phyloP scores from a whole-genome alignment of 30 jellyfish, hydroid and myxozoan genomes.

The Sanderia malayensis region DNA sequence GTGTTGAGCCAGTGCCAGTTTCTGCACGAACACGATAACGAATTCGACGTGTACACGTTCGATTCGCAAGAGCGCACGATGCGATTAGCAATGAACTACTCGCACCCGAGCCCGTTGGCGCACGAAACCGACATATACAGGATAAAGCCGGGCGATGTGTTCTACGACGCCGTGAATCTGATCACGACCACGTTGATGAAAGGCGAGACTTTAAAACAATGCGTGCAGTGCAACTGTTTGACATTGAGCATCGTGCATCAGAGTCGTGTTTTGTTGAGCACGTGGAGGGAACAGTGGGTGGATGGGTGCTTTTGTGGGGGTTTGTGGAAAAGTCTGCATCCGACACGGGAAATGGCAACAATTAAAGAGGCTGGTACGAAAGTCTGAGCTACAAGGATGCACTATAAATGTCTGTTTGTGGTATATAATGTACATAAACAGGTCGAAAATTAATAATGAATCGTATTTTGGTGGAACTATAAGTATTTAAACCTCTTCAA shows the following conservation, averaged over 20 bases:
- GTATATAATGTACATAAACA: too few relatives aligned
- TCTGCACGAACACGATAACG: constrained; percentile 25
- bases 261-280: constrained; percentile 21
- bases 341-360: background rate
- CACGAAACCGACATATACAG: constrained; percentile 16
- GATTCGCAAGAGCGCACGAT: constrained; percentile 22
- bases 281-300: constrained; percentile 68
- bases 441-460: too few relatives aligned
- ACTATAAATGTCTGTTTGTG: too few relatives aligned
- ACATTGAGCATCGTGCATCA: constrained; percentile 29
- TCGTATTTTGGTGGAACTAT: too few relatives aligned
- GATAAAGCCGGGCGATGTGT: background rate
- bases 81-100: constrained; percentile 10
- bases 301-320: constrained; percentile 78
- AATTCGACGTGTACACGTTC: constrained; percentile 34
- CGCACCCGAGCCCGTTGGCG: constrained; percentile 29
- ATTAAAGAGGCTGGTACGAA: background rate
- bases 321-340: constrained; percentile 52
- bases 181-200: constrained; percentile 50
- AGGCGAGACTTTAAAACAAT: constrained; percentile 69
- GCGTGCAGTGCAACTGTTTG: constrained; percentile 66
- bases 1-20: constrained; percentile 39
- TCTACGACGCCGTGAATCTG: constrained; percentile 59
- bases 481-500: too few relatives aligned
- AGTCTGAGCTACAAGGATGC: too few relatives aligned